phyloP scores from a whole-genome alignment of 2,113 vertebrate genomes.

The Gymnogyps californianus region DNA sequence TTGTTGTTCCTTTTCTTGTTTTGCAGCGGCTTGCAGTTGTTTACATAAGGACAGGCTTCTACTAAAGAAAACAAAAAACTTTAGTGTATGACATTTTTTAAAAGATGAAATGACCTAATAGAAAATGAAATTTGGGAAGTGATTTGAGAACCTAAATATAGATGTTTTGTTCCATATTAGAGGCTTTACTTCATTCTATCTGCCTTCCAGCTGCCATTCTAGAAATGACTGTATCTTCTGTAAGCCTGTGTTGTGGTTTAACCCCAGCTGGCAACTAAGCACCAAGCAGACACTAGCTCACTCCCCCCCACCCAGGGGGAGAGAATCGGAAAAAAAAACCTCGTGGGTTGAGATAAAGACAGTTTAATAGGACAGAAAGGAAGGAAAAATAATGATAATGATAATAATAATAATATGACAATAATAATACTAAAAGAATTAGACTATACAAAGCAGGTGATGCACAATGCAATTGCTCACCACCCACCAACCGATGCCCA shows the following conservation, averaged over 20 bases:
- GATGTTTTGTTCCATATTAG: not conserved
- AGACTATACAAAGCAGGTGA: no score
- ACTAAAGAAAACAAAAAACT: not conserved
- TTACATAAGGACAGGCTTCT: not conserved
- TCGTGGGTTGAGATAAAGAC: no score
- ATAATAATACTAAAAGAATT: no score
- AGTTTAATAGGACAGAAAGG: no score
- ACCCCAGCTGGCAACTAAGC: no score
- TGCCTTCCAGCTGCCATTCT: not conserved
- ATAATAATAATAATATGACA: no score
- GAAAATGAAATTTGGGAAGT: not conserved
- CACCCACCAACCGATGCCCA: no score
- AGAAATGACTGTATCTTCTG: not conserved
- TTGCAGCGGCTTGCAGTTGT: not conserved
- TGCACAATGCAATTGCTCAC: no score
- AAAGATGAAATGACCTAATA: not conserved
- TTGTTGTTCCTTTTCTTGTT: not conserved
- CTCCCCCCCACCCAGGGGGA: no score
- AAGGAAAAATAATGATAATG: no score
- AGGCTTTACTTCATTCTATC: not conserved
- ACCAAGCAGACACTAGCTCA: no score
- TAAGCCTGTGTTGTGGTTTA: not conserved
- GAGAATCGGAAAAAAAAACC: no score
- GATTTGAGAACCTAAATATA: not conserved
- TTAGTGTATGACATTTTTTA: not conserved